These are phyloP conservation scores for Mus spretus DNA, from an alignment of 2,797 vertebrate genomes.

Conservation along the genomic window DNA sequence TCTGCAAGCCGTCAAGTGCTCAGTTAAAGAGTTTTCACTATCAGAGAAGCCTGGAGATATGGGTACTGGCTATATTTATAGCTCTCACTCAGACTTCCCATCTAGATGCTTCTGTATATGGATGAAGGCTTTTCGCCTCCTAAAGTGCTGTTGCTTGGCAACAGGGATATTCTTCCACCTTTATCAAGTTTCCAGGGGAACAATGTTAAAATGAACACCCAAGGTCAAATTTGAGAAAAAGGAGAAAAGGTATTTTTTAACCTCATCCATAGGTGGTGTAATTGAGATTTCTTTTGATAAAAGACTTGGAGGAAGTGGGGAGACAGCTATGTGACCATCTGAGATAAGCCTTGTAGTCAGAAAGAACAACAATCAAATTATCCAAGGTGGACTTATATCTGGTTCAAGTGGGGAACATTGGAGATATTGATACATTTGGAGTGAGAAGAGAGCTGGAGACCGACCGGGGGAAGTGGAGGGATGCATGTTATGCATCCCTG, in stretches of 20 bases:
- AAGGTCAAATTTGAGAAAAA: conserved; percentile 19
- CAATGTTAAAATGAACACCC: conserved; percentile 46
- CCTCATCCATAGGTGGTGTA: background rate
- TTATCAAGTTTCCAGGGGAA: conserved; percentile 62
- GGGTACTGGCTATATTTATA: conserved; percentile 3
- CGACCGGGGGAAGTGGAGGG: background rate
- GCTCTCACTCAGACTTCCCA: background rate
- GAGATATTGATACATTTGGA: background rate
- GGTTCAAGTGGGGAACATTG: background rate
- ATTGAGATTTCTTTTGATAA: background rate
- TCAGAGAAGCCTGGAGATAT: background rate
- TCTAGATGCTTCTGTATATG: background rate
- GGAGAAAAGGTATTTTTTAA: background rate
- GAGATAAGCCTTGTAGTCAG: background rate
- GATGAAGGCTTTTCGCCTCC: background rate
- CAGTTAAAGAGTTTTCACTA: background rate
- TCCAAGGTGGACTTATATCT: background rate
- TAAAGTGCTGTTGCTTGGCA: conserved; percentile 56
- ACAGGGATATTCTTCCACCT: conserved; percentile 14
- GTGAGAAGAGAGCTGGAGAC: background rate
- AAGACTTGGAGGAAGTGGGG: background rate
- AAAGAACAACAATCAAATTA: background rate
- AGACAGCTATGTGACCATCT: background rate
- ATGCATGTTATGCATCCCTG: background rate
- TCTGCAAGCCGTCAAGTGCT: background rate